Evolutionary conservation across 2,888 invertebrate genomes (phyloP), one percentile per base, ranked within the genome.

Genomic region (Teinopalpus imperialis): DNA sequence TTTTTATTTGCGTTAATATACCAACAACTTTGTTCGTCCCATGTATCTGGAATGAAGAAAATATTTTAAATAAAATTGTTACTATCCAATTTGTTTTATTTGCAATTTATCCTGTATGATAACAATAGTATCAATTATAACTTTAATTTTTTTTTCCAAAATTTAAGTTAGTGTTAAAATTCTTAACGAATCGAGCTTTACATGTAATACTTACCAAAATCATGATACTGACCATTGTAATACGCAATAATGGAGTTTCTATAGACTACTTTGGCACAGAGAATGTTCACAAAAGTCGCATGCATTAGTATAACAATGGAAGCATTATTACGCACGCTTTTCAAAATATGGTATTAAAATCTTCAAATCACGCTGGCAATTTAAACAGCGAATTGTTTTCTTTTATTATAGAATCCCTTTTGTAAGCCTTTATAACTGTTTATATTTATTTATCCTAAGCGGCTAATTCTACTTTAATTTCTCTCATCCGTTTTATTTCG

Each of bases 311-410:
- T 24, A 45, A 45, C 39, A 39, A 45, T 39, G 32, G 35, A 41
- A 16, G 30, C 44, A 16, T 35, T 30, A 29, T 35, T 35, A 27
- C 29, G 18, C 18, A 12, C 6, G 29, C 34, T 40, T 34, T 31
- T 12, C 9, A 23, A 20, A 44, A 46, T 34, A 45, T 40, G 20
- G 32, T 41, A 51, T 49, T 35, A 41, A 52, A 54, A 51, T 44
- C 48, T 39, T 23, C 36, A 43, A 43, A 43, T 43, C 43, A 36
- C 27, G 36, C 6, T 12, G 12, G 27, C 35, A 10, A 36, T 43
- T 36, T 40, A 21, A 9, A 55, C 49, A 57, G 51, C 43, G 48
- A 46, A 43, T 46, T 53, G 53, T 53, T 51, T 54, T 48, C 50
- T 42, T 48, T 46, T 51, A 9, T 29, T 13, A 20, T 34, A 20